These are phyloP conservation scores for Aptenodytes patagonicus DNA, from an alignment of 2,113 vertebrate species.

Conservation along the genomic window DNA sequence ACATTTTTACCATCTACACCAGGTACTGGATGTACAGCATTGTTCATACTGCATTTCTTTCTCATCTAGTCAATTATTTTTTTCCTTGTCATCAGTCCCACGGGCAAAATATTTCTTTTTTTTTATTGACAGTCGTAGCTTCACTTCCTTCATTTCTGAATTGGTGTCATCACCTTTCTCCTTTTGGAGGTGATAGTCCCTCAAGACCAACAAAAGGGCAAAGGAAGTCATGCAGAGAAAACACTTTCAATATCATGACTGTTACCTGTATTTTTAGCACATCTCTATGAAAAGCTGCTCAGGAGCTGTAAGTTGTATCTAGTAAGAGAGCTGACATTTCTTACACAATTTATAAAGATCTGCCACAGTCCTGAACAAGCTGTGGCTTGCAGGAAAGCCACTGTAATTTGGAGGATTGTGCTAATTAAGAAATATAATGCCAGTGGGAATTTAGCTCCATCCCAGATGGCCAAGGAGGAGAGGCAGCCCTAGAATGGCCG, in stretches of 20 bases:
- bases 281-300: not conserved
- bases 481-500: not conserved
- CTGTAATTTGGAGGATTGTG: not conserved
- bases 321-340: not conserved
- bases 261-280: not conserved
- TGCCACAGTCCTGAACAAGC: not conserved
- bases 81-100: not conserved
- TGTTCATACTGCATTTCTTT: not conserved
- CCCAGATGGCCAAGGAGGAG: not conserved
- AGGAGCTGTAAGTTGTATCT: not conserved
- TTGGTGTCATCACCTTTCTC: not conserved
- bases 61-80: not conserved
- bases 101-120: not conserved
- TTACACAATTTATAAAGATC: not conserved
- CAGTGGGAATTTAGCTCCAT: not conserved
- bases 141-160: not conserved
- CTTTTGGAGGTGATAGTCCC: not conserved
- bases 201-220: not conserved
- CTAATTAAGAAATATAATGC: not conserved
- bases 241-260: not conserved
- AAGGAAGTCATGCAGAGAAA: not conserved
- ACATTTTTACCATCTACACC: not conserved
- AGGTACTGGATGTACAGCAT: fast-evolving
- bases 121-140: not conserved
- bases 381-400: not conserved